Conservation (phyloP, 2,797 vertebrate species). For the Heteromormyrus szaboi region DNA sequence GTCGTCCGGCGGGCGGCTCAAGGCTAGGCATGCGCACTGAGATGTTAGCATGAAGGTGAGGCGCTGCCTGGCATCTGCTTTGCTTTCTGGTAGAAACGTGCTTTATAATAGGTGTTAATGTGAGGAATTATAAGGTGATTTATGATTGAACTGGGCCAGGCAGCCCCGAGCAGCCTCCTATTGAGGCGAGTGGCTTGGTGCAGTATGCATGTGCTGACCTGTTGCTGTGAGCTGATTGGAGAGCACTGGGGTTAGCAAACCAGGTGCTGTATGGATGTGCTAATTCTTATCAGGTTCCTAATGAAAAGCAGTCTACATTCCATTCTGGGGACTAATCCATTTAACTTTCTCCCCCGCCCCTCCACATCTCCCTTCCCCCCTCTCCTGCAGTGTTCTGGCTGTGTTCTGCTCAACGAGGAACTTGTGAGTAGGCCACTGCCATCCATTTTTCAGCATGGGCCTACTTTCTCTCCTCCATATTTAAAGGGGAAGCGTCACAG, state of each 20-base stretch:
- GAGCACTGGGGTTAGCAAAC: neutral
- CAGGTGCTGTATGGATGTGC: neutral
- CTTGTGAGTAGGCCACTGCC: slow-evolving; percentile 54
- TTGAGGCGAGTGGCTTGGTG: neutral
- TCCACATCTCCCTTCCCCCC: slow-evolving; percentile 28
- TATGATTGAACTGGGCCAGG: neutral
- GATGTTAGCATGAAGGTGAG: neutral
- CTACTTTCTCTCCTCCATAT: neutral
- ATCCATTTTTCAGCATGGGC: neutral
- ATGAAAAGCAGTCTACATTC: neutral
- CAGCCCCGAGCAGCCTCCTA: neutral
- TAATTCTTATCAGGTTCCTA: neutral
- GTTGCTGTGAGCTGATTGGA: neutral
- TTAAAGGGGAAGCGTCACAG: neutral
- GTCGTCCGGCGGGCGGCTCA: no score
- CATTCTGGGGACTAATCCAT: slow-evolving; percentile 16
- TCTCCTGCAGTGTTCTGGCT: slow-evolving; percentile 57
- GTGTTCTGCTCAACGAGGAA: slow-evolving; percentile 54
- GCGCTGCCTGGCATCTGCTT: neutral
- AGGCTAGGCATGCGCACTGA: neutral
- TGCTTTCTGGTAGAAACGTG: neutral
- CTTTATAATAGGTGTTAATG: neutral
- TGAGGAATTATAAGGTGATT: neutral
- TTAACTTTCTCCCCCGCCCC: slow-evolving; percentile 26
- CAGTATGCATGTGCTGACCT: slow-evolving; percentile 1